phyloP scores from a whole-genome alignment of 2,797 vertebrate genomes.

The Sebastes taczanowskii region DNA sequence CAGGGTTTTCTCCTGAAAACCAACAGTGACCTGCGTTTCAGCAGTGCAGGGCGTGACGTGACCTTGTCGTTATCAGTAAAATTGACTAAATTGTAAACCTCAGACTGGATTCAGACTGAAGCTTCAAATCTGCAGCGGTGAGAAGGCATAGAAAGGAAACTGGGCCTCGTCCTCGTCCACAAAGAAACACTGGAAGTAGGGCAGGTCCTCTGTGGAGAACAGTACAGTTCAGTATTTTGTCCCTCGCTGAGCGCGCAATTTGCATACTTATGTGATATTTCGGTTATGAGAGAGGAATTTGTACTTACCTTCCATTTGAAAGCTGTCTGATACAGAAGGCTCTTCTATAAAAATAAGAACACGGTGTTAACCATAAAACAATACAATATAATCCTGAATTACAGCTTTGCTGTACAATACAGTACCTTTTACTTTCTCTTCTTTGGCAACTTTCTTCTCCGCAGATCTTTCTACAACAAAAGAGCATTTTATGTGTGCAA shows the following conservation, averaged over 20 bases:
- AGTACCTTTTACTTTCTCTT: constrained; percentile 72
- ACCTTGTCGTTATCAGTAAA: constrained; percentile 30
- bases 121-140: constrained; percentile 78
- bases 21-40: constrained; percentile 13
- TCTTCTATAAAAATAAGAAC: constrained; percentile 54
- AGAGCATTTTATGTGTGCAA: background rate
- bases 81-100: constrained; percentile 21
- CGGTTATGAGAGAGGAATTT: background rate
- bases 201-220: constrained; percentile 85
- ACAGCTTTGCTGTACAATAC: background rate
- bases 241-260: background rate
- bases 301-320: constrained; percentile 72
- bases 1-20: constrained; percentile 32
- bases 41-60: constrained; percentile 27
- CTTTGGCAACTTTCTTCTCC: constrained; percentile 65
- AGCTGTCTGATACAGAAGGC: constrained; percentile 65
- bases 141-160: constrained; percentile 89
- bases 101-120: constrained; percentile 21
- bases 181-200: constrained; percentile 97
- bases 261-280: constrained; percentile 6
- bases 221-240: background rate
- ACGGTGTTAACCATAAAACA: constrained; percentile 8
- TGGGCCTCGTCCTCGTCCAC: constrained; percentile 92
- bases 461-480: constrained; percentile 56
- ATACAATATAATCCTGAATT: background rate